Evolutionary conservation across 2,888 invertebrate genomes (phyloP).

Genomic region (Lutraria lutraria): DNA sequence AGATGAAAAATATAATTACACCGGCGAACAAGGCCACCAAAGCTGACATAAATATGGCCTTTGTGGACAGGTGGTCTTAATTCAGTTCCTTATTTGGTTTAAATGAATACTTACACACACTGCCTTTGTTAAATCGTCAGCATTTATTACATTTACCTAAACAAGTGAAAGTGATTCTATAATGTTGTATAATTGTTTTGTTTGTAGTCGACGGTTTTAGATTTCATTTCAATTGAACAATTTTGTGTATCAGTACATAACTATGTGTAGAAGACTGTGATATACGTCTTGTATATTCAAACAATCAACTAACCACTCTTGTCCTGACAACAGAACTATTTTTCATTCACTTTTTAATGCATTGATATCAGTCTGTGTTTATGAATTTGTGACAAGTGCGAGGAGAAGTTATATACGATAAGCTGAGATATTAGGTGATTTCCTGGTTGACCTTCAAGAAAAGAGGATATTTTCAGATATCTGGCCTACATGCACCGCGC

Average conservation of each 20-base stretch:
- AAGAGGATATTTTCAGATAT: not conserved
- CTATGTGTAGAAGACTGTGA: slow-evolving; percentile 1
- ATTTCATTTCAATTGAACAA: not conserved
- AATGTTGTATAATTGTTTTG: not conserved
- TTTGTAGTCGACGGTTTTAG: not conserved
- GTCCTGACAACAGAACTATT: slow-evolving; percentile 34
- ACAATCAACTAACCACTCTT: not conserved
- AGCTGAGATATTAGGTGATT: not conserved
- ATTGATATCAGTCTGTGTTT: not conserved
- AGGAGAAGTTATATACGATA: not conserved
- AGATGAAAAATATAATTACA: no score
- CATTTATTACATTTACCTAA: not conserved
- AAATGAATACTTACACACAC: not conserved
- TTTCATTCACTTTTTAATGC: slow-evolving; percentile 17
- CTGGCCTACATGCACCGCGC: not conserved
- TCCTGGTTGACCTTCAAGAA: not conserved
- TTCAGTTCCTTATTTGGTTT: not conserved
- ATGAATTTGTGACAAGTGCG: not conserved
- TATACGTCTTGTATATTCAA: not conserved
- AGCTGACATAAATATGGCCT: not conserved
- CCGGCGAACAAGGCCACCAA: no score
- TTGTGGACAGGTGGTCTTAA: not conserved
- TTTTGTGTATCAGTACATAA: slow-evolving; percentile 36
- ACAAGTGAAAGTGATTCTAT: not conserved
- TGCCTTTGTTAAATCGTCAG: not conserved